Evolutionary conservation across 2,888 invertebrate genomes (phyloP).

Genomic region (Platynereis dumerilii): DNA sequence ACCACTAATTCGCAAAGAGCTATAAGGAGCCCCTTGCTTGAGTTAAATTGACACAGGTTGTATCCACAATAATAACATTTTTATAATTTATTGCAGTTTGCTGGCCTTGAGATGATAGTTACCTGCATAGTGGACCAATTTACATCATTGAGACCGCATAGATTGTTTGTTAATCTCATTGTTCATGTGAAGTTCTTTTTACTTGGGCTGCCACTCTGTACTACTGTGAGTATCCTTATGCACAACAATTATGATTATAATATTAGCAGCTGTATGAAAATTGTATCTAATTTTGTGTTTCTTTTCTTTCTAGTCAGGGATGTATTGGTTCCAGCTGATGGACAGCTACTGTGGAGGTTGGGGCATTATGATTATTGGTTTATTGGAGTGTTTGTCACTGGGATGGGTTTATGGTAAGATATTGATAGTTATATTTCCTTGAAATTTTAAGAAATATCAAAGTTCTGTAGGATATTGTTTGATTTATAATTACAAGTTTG

Average conservation of each 20-base stretch:
- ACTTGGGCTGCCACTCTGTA: constrained; percentile 55
- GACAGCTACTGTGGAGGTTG: constrained; percentile 61
- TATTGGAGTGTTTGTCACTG: constrained; percentile 74
- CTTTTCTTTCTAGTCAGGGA: constrained; percentile 52
- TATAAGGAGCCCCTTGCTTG: too few relatives aligned
- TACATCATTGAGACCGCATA: constrained; percentile 59
- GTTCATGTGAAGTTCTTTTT: constrained; percentile 55
- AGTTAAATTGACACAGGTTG: too few relatives aligned
- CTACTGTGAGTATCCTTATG: constrained; percentile 46
- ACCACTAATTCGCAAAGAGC: too few relatives aligned
- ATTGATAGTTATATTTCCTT: background rate
- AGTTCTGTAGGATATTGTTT: too few relatives aligned
- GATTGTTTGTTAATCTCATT: constrained; percentile 48
- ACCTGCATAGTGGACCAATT: constrained; percentile 61
- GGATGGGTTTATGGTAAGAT: constrained; percentile 73
- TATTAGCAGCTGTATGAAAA: background rate
- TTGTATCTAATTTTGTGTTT: background rate
- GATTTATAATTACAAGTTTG: too few relatives aligned
- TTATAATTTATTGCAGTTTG: too few relatives aligned
- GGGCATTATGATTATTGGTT: constrained; percentile 72
- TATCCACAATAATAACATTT: too few relatives aligned
- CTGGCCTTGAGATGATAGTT: constrained; percentile 60
- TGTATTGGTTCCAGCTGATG: constrained; percentile 59
- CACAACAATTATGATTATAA: background rate
- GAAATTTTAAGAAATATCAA: too few relatives aligned